Evolutionary conservation across 2,888 invertebrate species (phyloP).

Genomic region (Ennomos erosarius): DNA sequence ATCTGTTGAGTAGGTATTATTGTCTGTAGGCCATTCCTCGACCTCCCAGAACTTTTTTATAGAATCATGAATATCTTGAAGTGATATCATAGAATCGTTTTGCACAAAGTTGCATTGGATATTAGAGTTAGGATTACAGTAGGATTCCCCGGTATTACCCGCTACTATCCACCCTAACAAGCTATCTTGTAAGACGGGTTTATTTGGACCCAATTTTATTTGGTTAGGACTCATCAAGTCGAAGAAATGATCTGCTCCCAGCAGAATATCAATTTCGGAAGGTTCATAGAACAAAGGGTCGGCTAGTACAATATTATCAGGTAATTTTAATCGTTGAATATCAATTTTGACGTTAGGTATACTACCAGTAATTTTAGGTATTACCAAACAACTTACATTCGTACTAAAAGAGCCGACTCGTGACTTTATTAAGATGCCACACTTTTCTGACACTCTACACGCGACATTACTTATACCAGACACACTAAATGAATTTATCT

Average conservation of each 20-base stretch:
- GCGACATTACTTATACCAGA: slow-evolving; percentile 1
- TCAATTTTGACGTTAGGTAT: neutral
- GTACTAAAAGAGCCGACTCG: neutral
- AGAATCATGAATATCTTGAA: slow-evolving; percentile 6
- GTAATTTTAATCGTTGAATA: slow-evolving; percentile 6
- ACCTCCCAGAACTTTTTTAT: slow-evolving; percentile 10
- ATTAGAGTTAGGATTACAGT: slow-evolving; percentile 2
- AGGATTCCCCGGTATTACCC: neutral
- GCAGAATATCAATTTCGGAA: slow-evolving; percentile 37
- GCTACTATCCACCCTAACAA: slow-evolving; percentile 13
- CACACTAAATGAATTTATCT: slow-evolving; percentile 6
- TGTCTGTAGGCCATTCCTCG: slow-evolving; percentile 4
- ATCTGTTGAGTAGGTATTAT: neutral
- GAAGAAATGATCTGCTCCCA: slow-evolving; percentile 43
- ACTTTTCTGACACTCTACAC: neutral
- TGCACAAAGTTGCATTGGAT: slow-evolving; percentile 7
- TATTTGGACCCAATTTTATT: slow-evolving; percentile 31
- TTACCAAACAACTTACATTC: slow-evolving; percentile 1
- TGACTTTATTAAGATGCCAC: slow-evolving; percentile 1
- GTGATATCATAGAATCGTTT: neutral
- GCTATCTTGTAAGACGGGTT: neutral
- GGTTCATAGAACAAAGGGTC: slow-evolving; percentile 41
- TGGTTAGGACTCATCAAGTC: slow-evolving; percentile 36
- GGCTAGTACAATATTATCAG: slow-evolving; percentile 34
- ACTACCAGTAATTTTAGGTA: slow-evolving; percentile 4